Conservation (phyloP, 1,140 invertebrate genomes). For the Zaprionus africanus region DNA sequence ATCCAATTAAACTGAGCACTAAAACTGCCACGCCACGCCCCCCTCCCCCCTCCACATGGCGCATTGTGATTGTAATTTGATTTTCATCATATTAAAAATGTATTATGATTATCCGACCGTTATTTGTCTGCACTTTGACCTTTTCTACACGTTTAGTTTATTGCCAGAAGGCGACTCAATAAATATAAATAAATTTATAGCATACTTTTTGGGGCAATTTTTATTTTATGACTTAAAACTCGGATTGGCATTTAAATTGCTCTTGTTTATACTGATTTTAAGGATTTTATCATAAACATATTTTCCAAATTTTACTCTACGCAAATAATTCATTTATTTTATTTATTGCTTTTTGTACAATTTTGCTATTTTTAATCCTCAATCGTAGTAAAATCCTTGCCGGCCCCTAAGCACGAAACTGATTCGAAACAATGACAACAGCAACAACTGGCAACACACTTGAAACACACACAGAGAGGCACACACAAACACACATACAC, state of each 20-base stretch:
- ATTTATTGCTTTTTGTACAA: not conserved
- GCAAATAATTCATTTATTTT: not conserved
- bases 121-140: not conserved
- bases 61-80: not conserved
- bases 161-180: not conserved
- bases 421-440: constrained; percentile 34
- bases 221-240: not conserved
- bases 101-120: constrained; percentile 8
- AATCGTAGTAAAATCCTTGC: constrained; percentile 32
- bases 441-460: constrained; percentile 23
- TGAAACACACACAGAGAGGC: constrained; percentile 9
- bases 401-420: not conserved
- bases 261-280: not conserved
- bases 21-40: not conserved
- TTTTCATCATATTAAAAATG: constrained; percentile 20
- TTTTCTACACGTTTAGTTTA: not conserved
- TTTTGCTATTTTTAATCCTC: constrained; percentile 5
- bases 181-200: not conserved
- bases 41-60: not conserved
- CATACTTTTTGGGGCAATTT: not conserved
- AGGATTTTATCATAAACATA: not conserved
- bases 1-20: constrained; percentile 35
- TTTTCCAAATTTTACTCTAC: not conserved
- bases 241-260: not conserved
- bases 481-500: not conserved